Conservation (phyloP, 1,140 invertebrate species). For the Bombus waltoni region DNA sequence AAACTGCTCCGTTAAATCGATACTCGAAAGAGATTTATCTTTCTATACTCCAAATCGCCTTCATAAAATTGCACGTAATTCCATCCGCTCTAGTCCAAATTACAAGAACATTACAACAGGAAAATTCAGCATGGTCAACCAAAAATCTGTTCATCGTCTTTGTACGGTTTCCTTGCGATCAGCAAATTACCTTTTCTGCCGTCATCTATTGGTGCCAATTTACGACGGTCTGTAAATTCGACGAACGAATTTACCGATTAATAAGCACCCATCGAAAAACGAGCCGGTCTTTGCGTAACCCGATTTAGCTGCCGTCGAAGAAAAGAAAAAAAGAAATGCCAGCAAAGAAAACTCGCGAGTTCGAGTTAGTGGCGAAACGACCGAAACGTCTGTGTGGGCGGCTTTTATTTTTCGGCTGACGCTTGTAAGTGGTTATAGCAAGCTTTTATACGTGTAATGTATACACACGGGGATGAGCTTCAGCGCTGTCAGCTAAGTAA, state of each 20-base stretch:
- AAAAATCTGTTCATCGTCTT: neutral
- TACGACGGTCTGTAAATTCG: neutral
- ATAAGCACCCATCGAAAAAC: neutral
- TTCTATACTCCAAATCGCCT: neutral
- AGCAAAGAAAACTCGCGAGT: neutral
- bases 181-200: neutral
- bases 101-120: no score
- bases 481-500: slow-evolving; percentile 61
- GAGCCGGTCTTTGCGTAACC: neutral
- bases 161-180: neutral
- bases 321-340: neutral
- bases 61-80: neutral
- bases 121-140: neutral
- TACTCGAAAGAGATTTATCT: no score
- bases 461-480: slow-evolving; percentile 46
- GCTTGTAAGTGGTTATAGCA: slow-evolving; percentile 48
- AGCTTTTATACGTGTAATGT: slow-evolving; percentile 13
- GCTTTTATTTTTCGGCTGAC: slow-evolving; percentile 61
- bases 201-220: neutral
- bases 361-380: slow-evolving; percentile 30
- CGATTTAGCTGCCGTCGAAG: neutral
- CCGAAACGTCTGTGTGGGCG: neutral
- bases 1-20: neutral
- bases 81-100: neutral
- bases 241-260: neutral